phyloP scores from a whole-genome alignment of 2,888 invertebrate genomes.

The Aphidoletes aphidimyza region DNA sequence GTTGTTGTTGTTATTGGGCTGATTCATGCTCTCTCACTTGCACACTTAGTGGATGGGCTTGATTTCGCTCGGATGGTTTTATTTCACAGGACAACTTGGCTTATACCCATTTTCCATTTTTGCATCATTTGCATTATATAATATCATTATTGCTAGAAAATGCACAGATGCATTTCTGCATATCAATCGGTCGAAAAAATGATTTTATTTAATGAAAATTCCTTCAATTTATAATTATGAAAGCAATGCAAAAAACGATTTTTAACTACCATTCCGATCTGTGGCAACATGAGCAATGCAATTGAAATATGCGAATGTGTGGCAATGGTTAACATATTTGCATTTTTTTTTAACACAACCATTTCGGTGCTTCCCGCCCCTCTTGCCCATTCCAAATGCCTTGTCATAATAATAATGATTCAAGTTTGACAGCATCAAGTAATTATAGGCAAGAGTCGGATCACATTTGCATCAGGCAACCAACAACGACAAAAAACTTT shows the following conservation, averaged over 20 bases:
- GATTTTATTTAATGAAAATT: constrained; percentile 20
- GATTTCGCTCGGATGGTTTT: too few species aligned
- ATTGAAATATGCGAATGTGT: too few species aligned
- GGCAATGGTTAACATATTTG: too few species aligned
- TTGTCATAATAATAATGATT: constrained; percentile 32
- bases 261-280: neutral
- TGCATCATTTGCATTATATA: constrained; percentile 9
- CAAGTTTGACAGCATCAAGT: constrained; percentile 24
- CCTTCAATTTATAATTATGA: neutral
- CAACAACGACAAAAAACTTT: constrained; percentile 16
- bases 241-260: neutral
- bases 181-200: constrained; percentile 12
- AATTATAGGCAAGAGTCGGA: neutral
- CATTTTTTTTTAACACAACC: too few species aligned
- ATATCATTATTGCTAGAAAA: neutral
- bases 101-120: constrained; percentile 8
- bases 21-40: too few species aligned
- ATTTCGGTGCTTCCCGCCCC: too few species aligned
- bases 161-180: constrained; percentile 16
- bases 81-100: neutral
- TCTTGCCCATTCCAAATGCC: neutral
- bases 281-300: too few species aligned
- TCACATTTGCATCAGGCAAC: too few species aligned
- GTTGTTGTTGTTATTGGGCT: neutral
- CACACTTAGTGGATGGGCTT: too few species aligned